phyloP scores from a whole-genome alignment of 2,888 invertebrate genomes.

The Teleiodes luculella region DNA sequence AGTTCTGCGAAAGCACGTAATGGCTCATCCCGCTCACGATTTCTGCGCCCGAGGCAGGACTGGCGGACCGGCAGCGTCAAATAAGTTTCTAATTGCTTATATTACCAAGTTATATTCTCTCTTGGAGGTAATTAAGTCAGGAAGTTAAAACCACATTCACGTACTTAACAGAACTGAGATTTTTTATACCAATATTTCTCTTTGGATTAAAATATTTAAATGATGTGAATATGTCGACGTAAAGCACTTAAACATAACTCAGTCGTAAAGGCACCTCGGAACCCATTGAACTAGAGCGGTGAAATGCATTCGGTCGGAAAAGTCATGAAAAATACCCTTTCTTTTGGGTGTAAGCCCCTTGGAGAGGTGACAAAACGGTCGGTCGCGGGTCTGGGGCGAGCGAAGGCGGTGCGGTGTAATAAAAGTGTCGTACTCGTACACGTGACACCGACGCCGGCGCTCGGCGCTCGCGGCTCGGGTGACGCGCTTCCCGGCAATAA shows the following conservation, averaged over 20 bases:
- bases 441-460: constrained; percentile 23
- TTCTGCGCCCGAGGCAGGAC: constrained; percentile 70
- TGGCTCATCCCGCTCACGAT: constrained; percentile 76
- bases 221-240: constrained; percentile 34
- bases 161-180: constrained; percentile 47
- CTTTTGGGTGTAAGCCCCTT: constrained; percentile 52
- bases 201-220: constrained; percentile 33
- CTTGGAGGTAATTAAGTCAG: constrained; percentile 72
- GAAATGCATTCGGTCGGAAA: constrained; percentile 60
- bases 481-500: constrained; percentile 12
- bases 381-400: constrained; percentile 32
- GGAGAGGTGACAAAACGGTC: constrained; percentile 60
- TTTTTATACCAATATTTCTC: constrained; percentile 34
- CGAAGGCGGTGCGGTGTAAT: constrained; percentile 35
- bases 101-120: constrained; percentile 77
- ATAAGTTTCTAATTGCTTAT: constrained; percentile 79
- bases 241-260: constrained; percentile 50
- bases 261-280: constrained; percentile 47
- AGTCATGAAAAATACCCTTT: constrained; percentile 58
- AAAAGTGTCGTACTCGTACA: constrained; percentile 46
- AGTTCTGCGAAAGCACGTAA: constrained; percentile 74
- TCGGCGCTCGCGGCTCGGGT: constrained; percentile 14
- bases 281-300: constrained; percentile 55
- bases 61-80: constrained; percentile 75
- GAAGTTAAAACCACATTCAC: constrained; percentile 66